Base-by-base conservation (phyloP, 2,888 invertebrate species). In the Ectemnius lituratus region DNA sequence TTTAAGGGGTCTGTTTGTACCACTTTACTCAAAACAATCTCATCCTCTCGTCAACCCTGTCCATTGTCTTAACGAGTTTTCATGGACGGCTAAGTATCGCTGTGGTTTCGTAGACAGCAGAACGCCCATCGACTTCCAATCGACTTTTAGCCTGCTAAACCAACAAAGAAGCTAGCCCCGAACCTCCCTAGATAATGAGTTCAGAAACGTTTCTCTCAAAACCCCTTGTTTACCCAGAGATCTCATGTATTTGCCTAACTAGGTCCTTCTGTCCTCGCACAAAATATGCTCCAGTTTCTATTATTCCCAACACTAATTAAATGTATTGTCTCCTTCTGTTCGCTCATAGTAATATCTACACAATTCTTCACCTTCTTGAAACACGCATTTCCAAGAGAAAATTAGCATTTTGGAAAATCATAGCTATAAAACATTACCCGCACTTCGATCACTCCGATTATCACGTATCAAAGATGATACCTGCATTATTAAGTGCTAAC, bases 1-100 rank as follows among this genome's bases (percentile, higher is more conserved):
- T 27, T 65, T 62, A 59, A 73, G 69, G 59, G 67, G 27, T 75
- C 73, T 70, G 76, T 84, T 80, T 83, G 65, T 68, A 73, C 70
- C 71, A 63, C 71, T 76, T 78, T 62, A 69, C 69, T 79, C 80
- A 80, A 85, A 86, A 85, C 84, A 85, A 76, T 81, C 73, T 76
- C 74, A 78, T 72, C 61, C 73, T 80, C 76, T 82, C 74, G 75
- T 83, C 75, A 79, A 76, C 67, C 76, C 67, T 60, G 73, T 56
- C 68, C 74, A 84, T 85, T 85, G 83, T 85, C 79, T 85, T 73
- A 75, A 64, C 23, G 64, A 67, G 60, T 69, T 78, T 70, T 63
- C 45, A 68, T 46, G 71, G 62, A 11, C 58, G 66, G 62, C 66
- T 67, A 52, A 68, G 68, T 62, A 74, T 70, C 37, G 66, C 47